Base-by-base conservation (phyloP, 1,140 invertebrate genomes). In the Drosophila lowei region DNA sequence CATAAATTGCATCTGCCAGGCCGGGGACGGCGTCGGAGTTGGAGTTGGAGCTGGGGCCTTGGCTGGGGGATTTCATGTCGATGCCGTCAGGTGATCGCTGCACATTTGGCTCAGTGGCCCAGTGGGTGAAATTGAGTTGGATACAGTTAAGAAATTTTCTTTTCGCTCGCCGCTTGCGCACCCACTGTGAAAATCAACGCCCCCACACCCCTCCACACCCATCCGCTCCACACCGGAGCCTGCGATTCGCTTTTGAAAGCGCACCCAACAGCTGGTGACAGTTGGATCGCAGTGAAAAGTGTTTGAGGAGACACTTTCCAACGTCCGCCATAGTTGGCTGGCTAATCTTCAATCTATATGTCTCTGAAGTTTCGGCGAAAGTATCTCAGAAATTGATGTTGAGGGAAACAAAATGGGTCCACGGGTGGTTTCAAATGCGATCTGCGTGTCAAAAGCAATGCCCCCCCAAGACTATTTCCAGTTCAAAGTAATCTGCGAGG, bases 121-220 rank as follows among this genome's bases (percentile, higher is more conserved):
- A 90, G 54, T 90, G 79, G 89, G 88, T 90, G 88, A 90, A 90
- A 90, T 88, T 88, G 88, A 90, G 75, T 90, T 88, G 67, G 63
- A 44, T 67, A 63, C 80, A 65, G 83, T 76, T 81, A 77, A 34
- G 54, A 67, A 75, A 79, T 89, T 89, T 90, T 90, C 79, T 90
- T 90, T 90, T 90, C 88, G 73, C 71, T 74, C 18, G 15, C 49
- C 61, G 16, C 38, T 56, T 83, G 79, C 74, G 44, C 78, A 81
- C 44, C 53, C 58, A 81, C 79, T 81, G 78, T 83, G 79, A 83
- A 81, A 64, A 73, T 54, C 57, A 73, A 67, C 50, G 68, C 63
- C 62, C 28, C 50, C 44, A 23, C 47, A 68, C 59, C 73, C 66
- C 18, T 18, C 38, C 43, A 49, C 42, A 44, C 46, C 49, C 53